These are phyloP conservation scores for Tor tambroides DNA, from an alignment of 2,113 vertebrate genomes.

Conservation along the genomic window DNA sequence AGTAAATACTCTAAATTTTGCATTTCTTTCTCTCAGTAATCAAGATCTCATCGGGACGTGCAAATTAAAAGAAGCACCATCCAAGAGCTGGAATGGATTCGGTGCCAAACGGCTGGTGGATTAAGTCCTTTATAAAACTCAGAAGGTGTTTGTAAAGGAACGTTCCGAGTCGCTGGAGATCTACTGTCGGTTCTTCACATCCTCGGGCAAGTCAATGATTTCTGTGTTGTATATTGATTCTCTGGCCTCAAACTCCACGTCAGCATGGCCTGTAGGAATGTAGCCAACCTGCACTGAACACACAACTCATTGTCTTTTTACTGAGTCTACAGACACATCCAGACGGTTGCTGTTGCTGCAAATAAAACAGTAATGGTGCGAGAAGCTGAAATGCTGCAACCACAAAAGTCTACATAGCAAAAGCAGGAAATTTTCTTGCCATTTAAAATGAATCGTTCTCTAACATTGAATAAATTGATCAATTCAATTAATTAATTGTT, in stretches of 20 bases:
- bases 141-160: conserved; percentile 27
- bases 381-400: background rate
- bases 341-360: background rate
- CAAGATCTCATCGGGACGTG: no score
- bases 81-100: background rate
- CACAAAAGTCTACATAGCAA: background rate
- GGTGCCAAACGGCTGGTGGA: background rate
- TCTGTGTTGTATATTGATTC: conserved; percentile 42
- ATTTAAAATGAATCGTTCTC: background rate
- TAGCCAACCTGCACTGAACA: conserved; percentile 8
- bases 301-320: conserved; percentile 40
- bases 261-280: conserved; percentile 35
- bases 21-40: no score
- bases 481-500: no score
- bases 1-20: background rate
- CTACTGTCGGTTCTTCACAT: conserved; percentile 25
- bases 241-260: conserved; percentile 22
- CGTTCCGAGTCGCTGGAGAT: conserved; percentile 14
- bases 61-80: background rate
- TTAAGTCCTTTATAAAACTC: conserved; percentile 27
- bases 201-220: conserved; percentile 27
- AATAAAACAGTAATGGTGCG: background rate
- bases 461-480: no score
- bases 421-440: background rate
- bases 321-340: background rate